phyloP scores from a whole-genome alignment of 2,113 vertebrate genomes.

The Nyctibius bracteatus region DNA sequence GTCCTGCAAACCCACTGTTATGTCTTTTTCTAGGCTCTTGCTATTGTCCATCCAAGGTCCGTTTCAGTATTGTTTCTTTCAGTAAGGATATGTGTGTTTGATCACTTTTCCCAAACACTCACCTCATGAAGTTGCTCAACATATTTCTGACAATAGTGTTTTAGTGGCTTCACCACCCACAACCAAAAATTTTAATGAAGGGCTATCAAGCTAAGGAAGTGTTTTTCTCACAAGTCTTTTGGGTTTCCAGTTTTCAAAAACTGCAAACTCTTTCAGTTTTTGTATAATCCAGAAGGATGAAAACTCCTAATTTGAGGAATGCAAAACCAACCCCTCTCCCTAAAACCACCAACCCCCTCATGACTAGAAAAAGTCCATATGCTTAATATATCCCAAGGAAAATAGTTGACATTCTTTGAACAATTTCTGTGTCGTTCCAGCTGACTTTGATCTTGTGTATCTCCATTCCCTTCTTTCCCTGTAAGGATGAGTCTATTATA shows the following conservation, averaged over 20 bases:
- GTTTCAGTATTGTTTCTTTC: background rate
- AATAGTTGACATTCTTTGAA: background rate
- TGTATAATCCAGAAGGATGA: background rate
- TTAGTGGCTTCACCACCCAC: background rate
- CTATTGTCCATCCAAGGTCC: background rate
- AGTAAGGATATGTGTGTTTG: background rate
- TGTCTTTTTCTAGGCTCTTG: background rate
- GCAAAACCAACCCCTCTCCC: background rate
- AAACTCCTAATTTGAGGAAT: background rate
- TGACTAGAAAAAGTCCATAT: background rate
- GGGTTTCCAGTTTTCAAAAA: background rate
- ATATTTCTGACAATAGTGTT: background rate
- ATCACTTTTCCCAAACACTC: background rate
- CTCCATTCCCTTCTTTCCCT: background rate
- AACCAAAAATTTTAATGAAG: background rate
- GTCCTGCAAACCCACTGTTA: background rate
- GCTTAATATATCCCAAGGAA: background rate
- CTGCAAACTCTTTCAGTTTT: background rate
- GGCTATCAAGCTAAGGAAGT: background rate
- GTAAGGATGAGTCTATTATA: background rate
- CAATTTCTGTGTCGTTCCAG: background rate
- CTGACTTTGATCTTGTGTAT: background rate
- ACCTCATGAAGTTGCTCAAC: background rate
- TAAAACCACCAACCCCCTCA: fast-evolving
- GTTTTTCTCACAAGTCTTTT: background rate